phyloP scores from a whole-genome alignment of 2,113 vertebrate species.

The Smithornis capensis region DNA sequence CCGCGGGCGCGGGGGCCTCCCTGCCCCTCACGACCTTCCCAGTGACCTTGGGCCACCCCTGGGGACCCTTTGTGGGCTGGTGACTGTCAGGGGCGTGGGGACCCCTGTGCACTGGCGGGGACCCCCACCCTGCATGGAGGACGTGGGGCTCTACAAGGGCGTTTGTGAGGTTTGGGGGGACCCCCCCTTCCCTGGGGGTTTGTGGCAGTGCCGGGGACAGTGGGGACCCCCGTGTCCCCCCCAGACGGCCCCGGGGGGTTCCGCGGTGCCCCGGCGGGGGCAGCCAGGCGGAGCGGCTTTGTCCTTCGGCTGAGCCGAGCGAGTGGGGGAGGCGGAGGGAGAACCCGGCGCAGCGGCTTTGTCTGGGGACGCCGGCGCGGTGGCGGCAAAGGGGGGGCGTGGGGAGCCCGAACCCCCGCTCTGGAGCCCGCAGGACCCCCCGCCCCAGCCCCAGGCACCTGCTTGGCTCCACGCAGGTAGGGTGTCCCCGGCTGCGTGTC shows the following conservation, averaged over 20 bases:
- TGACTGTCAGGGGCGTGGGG: not conserved
- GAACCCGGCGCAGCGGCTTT: not conserved
- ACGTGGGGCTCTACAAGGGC: rapidly evolving
- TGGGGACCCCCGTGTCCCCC: not conserved
- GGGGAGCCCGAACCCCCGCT: not conserved
- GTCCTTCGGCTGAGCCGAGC: conserved; percentile 17
- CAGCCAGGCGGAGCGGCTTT: conserved; percentile 39
- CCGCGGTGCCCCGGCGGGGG: not conserved
- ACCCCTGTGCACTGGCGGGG: not conserved
- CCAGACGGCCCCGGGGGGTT: not conserved
- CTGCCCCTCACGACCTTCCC: not conserved
- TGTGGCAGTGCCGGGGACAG: rapidly evolving
- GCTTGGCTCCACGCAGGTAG: not conserved
- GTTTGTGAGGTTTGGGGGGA: not conserved
- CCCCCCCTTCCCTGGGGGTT: rapidly evolving
- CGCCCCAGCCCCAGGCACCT: not conserved
- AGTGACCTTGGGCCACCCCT: not conserved
- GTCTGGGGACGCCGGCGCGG: conserved; percentile 11
- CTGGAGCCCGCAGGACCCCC: not conserved
- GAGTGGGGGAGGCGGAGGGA: conserved; percentile 6
- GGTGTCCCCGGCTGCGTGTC: not conserved
- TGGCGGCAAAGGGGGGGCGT: not conserved
- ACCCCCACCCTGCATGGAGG: rapidly evolving
- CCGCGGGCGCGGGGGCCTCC: rapidly evolving
- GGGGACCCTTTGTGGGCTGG: not conserved